phyloP scores from a whole-genome alignment of 1,140 invertebrate genomes.

The Drosophila nigrodunni region DNA sequence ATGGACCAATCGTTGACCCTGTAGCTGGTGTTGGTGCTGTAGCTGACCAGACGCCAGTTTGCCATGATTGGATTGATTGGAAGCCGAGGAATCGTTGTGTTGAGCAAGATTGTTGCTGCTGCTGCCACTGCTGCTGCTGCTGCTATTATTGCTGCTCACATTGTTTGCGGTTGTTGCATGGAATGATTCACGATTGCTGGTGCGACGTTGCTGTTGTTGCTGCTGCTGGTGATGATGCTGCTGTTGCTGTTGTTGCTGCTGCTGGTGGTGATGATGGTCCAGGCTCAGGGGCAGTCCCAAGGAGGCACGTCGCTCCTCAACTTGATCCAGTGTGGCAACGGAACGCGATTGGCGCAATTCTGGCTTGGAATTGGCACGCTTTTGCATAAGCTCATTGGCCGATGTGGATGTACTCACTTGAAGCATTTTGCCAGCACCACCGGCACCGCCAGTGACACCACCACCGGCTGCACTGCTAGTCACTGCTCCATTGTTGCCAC shows the following conservation, averaged over 20 bases:
- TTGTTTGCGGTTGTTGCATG: conserved; percentile 59
- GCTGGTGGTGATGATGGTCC: conserved; percentile 41
- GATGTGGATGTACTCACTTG: conserved; percentile 57
- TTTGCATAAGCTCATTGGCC: conserved; percentile 65
- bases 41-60: conserved; percentile 49
- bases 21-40: conserved; percentile 16
- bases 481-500: background rate
- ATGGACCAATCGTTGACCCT: conserved; percentile 45
- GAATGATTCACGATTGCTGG: conserved; percentile 76
- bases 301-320: conserved; percentile 69
- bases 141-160: conserved; percentile 28
- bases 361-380: conserved; percentile 70
- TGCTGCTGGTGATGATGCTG: conserved; percentile 38
- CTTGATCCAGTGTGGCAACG: conserved; percentile 58
- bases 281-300: conserved; percentile 54
- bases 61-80: conserved; percentile 57
- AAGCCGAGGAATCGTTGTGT: conserved; percentile 52
- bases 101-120: conserved; percentile 22
- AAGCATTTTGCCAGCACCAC: conserved; percentile 22
- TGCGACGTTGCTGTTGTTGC: conserved; percentile 65
- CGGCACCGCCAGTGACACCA: conserved; percentile 2
- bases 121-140: no score
- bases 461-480: conserved; percentile 4
- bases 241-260: conserved; percentile 54
- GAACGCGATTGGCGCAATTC: conserved; percentile 70